A percentile compares a stretch with the other conserved stretches of the same genome.
Conservation (phyloP, 2,888 invertebrate genomes). For the Hoplodrina blanda region DNA sequence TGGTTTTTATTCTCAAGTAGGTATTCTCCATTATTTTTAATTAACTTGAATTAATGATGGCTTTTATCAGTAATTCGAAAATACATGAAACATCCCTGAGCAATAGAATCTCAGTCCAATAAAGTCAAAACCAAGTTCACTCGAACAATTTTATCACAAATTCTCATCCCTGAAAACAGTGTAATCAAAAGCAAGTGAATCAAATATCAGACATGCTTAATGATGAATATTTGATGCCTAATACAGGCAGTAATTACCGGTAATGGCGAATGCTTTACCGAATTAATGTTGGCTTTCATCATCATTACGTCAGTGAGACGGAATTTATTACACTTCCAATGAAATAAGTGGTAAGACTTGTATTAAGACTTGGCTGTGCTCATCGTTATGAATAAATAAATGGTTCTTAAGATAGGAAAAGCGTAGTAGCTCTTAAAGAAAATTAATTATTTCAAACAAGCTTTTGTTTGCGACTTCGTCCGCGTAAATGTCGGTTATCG, state of each 20-base stretch:
- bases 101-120: too few relatives aligned
- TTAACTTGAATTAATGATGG: too few relatives aligned
- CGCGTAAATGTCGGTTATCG: too few relatives aligned
- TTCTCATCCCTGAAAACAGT: not conserved
- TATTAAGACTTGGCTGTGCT: not conserved
- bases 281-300: constrained; percentile 48
- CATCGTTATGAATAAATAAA: not conserved
- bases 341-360: not conserved
- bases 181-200: constrained; percentile 23
- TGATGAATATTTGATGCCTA: constrained; percentile 46
- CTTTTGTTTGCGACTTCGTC: too few relatives aligned
- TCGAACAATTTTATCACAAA: not conserved
- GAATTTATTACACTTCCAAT: constrained; percentile 41
- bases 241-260: constrained; percentile 35
- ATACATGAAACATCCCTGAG: too few relatives aligned
- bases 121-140: too few relatives aligned
- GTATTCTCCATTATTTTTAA: too few relatives aligned
- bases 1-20: too few relatives aligned
- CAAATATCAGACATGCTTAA: constrained; percentile 33
- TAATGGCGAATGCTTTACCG: constrained; percentile 48
- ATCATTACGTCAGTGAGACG: constrained; percentile 15
- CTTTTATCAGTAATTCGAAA: too few relatives aligned
- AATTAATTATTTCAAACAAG: too few relatives aligned
- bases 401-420: not conserved
- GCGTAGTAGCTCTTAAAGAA: too few relatives aligned